Evolutionary conservation across 2,113 vertebrate species (phyloP), one percentile per base, ranked within the genome.

Genomic region (Melanotaenia duboulayi): DNA sequence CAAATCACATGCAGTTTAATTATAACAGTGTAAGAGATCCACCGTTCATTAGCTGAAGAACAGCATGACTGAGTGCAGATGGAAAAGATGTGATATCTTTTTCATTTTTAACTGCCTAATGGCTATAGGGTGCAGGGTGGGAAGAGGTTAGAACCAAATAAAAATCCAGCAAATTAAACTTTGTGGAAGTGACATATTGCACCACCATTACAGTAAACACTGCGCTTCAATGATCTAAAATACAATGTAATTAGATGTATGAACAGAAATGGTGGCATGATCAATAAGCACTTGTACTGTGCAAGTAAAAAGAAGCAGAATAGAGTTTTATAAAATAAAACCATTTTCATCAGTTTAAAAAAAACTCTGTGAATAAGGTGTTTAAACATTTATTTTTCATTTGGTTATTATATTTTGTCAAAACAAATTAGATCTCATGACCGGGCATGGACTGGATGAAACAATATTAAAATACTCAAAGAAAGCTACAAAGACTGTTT

Each of bases 1-100:
- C 66, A 88, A 80, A 89, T 87, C 69, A 83, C 78, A 83, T 63
- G 73, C 73, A 65, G 81, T 87, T 86, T 87, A 84, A 90, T 89
- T 85, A 88, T 89, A 78, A 80, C 60, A 46, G 68, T 16, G 49
- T 51, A 52, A 78, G 60, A 81, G 79, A 71, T 81, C 57, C 37
- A 65, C 52, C 81, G 71, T 76, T 89, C 81, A 87, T 91, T 87
- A 89, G 84, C 77, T 76, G 66, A 83, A 65, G 73, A 84, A 83
- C 28, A 28, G 59, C 73, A 78, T 35, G 49, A 81, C 59, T 49
- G 73, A 58, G 62, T 44, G 58, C 74, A 67, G 67, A 66, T 32
- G 40, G 62, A 71, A 78, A 71, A 58, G 68, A 65, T 49, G 37
- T 52, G 37, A 64, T 64, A 55, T 39, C 19, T 50, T 3, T 71